These are phyloP conservation scores for Frankliniella intonsa DNA, from an alignment of 2,888 invertebrate genomes.

Conservation along the genomic window DNA sequence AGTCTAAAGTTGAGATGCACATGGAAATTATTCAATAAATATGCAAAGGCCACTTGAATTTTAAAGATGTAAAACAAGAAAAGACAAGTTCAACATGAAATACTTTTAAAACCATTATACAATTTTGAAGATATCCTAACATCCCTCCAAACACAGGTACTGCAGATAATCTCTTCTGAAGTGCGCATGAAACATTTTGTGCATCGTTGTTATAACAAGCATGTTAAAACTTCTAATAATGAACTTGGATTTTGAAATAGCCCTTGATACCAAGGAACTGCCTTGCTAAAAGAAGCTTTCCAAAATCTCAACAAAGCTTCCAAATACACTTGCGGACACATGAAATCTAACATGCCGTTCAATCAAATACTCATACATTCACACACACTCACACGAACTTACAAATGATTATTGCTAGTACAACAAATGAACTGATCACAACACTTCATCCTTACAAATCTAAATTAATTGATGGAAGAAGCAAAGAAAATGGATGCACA, in stretches of 20 bases:
- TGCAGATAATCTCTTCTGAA: background rate
- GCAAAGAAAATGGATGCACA: conserved; percentile 1
- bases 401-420: conserved; percentile 10
- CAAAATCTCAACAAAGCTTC: background rate
- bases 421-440: conserved; percentile 26
- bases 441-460: background rate
- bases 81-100: too few species aligned
- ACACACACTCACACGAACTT: background rate
- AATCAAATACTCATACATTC: background rate
- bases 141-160: background rate
- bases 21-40: background rate
- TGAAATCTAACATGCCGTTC: background rate
- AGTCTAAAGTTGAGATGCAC: conserved; percentile 6
- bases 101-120: background rate
- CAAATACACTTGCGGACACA: background rate
- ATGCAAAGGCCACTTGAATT: background rate
- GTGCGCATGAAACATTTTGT: background rate
- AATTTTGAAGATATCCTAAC: background rate
- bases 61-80: background rate
- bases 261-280: background rate
- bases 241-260: too few species aligned
- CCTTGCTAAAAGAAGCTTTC: background rate
- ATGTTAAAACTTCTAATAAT: background rate
- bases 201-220: background rate
- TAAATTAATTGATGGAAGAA: background rate